A percentile compares a stretch with the other conserved stretches of the same genome.
phyloP scores from a whole-genome alignment of 2,888 invertebrate species.

The Syritta pipiens region DNA sequence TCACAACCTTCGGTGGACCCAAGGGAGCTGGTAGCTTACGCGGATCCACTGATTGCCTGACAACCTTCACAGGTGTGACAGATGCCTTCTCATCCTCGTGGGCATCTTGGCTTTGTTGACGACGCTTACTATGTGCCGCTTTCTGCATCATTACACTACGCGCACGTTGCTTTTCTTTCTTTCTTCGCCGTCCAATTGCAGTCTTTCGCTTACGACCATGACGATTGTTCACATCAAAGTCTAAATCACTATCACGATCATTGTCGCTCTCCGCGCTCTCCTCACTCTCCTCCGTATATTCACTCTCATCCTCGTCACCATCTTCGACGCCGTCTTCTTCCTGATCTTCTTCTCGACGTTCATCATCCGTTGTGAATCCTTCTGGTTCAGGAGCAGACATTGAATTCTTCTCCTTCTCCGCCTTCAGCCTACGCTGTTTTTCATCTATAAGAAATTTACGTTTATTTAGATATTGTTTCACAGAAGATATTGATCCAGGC shows the following conservation, averaged over 20 bases:
- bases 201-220: slow-evolving; percentile 74
- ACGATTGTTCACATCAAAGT: slow-evolving; percentile 82
- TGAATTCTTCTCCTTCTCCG: slow-evolving; percentile 23
- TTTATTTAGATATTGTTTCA: slow-evolving; percentile 71
- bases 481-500: slow-evolving; percentile 62
- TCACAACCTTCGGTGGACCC: slow-evolving; percentile 26
- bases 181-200: slow-evolving; percentile 30
- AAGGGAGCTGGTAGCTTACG: slow-evolving; percentile 14
- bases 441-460: slow-evolving; percentile 68
- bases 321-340: slow-evolving; percentile 79
- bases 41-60: slow-evolving; percentile 24
- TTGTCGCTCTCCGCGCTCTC: slow-evolving; percentile 78
- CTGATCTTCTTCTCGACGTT: slow-evolving; percentile 61
- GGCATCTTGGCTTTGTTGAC: slow-evolving; percentile 56
- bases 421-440: slow-evolving; percentile 70
- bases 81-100: slow-evolving; percentile 39
- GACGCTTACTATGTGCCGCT: slow-evolving; percentile 42
- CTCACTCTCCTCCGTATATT: slow-evolving; percentile 81
- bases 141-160: slow-evolving; percentile 45
- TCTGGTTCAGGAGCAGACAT: slow-evolving; percentile 15
- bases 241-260: slow-evolving; percentile 83
- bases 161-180: slow-evolving; percentile 62
- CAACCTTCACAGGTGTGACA: slow-evolving; percentile 47
- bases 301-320: slow-evolving; percentile 75
- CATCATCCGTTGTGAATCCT: slow-evolving; percentile 23